Evolutionary conservation across 2,113 vertebrate species (phyloP).

Genomic region (Triplophysa dalaica): DNA sequence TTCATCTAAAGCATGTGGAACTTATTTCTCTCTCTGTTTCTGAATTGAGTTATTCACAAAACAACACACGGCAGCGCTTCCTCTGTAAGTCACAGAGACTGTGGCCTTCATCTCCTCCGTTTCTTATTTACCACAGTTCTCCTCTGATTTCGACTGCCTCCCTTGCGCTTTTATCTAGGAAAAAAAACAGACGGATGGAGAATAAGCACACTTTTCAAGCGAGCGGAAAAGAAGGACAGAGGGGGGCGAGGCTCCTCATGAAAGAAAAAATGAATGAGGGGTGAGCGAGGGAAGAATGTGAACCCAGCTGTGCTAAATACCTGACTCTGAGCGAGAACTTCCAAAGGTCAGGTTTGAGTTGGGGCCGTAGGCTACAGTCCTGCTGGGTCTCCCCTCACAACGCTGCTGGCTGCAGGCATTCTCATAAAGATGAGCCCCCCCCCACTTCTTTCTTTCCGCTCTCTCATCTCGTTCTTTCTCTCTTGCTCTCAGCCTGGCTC

Average conservation of each 20-base stretch:
- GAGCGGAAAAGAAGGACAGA: slow-evolving; percentile 63
- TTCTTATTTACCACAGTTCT: slow-evolving; percentile 70
- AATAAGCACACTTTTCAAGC: slow-evolving; percentile 72
- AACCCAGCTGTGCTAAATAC: slow-evolving; percentile 81
- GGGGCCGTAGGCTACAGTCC: slow-evolving; percentile 73
- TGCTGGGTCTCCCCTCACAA: slow-evolving; percentile 66
- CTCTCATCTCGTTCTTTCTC: slow-evolving; percentile 45
- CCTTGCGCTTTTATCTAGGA: slow-evolving; percentile 63
- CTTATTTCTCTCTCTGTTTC: slow-evolving; percentile 69
- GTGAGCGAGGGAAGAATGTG: slow-evolving; percentile 75
- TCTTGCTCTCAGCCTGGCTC: slow-evolving; percentile 26
- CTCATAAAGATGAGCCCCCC: slow-evolving; percentile 67
- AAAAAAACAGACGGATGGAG: slow-evolving; percentile 70
- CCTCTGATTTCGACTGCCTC: slow-evolving; percentile 72
- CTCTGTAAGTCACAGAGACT: slow-evolving; percentile 45
- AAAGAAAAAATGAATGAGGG: slow-evolving; percentile 71
- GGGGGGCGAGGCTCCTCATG: slow-evolving; percentile 39
- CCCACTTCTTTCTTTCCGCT: slow-evolving; percentile 44
- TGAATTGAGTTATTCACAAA: slow-evolving; percentile 65
- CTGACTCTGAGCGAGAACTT: slow-evolving; percentile 76
- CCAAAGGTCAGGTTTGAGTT: slow-evolving; percentile 72
- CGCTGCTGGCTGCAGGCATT: slow-evolving; percentile 56
- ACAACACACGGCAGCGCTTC: slow-evolving; percentile 59
- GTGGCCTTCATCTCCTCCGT: slow-evolving; percentile 58
- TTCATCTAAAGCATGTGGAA: slow-evolving; percentile 77